phyloP scores from a whole-genome alignment of 2,113 vertebrate genomes.

The Castor canadensis region DNA sequence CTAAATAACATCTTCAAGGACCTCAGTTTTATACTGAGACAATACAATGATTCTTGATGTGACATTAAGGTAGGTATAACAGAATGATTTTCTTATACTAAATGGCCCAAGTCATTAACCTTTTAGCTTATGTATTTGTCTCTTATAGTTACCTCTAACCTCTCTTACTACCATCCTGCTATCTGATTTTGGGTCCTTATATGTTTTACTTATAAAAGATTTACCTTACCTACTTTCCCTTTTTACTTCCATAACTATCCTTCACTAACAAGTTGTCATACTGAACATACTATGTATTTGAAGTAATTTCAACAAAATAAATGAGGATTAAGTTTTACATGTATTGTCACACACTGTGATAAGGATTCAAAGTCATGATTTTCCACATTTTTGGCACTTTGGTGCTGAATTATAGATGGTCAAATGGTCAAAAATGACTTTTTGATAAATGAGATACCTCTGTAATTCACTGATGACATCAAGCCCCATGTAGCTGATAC shows the following conservation, averaged over 20 bases:
- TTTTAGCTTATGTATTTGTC: not conserved
- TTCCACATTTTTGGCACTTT: not conserved
- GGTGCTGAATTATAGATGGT: not conserved
- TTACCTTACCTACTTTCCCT: accelerated
- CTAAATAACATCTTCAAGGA: not conserved
- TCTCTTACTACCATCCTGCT: not conserved
- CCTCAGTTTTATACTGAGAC: not conserved
- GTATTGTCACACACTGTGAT: not conserved
- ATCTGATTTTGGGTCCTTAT: not conserved
- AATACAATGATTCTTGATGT: not conserved
- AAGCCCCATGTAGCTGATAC: not conserved
- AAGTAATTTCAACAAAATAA: not conserved
- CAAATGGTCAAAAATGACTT: not conserved
- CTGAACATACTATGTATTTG: not conserved
- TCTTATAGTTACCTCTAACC: not conserved
- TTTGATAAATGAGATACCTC: not conserved
- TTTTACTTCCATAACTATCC: accelerated
- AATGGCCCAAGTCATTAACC: not conserved
- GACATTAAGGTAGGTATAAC: not conserved
- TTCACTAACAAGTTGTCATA: not conserved
- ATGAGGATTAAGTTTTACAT: not conserved
- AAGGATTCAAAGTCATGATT: not conserved
- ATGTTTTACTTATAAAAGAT: not conserved
- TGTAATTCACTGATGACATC: not conserved
- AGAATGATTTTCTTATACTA: not conserved